phyloP scores from a whole-genome alignment of 30 jellyfish, hydroid and myxozoan genomes.

The Chrysaora quinquecirrha region DNA sequence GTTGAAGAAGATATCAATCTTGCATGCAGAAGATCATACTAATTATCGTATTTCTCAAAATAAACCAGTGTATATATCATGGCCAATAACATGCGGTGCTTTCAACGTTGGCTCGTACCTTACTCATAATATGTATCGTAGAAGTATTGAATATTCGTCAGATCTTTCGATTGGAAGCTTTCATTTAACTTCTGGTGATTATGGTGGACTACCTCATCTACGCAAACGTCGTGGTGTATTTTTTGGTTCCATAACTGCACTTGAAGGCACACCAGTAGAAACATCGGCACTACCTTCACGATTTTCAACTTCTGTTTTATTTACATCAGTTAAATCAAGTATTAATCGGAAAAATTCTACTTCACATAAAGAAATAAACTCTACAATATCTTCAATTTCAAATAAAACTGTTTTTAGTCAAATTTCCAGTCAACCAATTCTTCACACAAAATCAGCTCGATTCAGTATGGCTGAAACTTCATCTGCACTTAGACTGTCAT shows the following conservation, averaged over 20 bases:
- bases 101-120: background rate
- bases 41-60: background rate
- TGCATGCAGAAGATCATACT: slow-evolving; percentile 3
- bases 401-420: background rate
- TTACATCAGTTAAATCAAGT: slow-evolving; percentile 19
- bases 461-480: no score
- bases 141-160: slow-evolving; percentile 41
- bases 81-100: slow-evolving; percentile 81
- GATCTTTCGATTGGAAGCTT: slow-evolving; percentile 29
- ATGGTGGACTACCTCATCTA: slow-evolving; percentile 5
- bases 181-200: slow-evolving; percentile 75
- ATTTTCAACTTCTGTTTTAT: slow-evolving; percentile 19
- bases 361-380: background rate
- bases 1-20: slow-evolving; percentile 28
- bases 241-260: slow-evolving; percentile 90
- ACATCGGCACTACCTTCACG: slow-evolving; percentile 57
- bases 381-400: background rate
- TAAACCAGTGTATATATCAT: slow-evolving; percentile 27
- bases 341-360: background rate
- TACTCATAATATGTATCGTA: slow-evolving; percentile 51
- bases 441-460: no score
- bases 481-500: no score
- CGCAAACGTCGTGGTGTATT: slow-evolving; percentile 72
- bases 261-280: slow-evolving; percentile 87
- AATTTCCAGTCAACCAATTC: no score